Evolutionary conservation across 2,888 invertebrate genomes (phyloP).

Genomic region (Alloplasta piceator): DNA sequence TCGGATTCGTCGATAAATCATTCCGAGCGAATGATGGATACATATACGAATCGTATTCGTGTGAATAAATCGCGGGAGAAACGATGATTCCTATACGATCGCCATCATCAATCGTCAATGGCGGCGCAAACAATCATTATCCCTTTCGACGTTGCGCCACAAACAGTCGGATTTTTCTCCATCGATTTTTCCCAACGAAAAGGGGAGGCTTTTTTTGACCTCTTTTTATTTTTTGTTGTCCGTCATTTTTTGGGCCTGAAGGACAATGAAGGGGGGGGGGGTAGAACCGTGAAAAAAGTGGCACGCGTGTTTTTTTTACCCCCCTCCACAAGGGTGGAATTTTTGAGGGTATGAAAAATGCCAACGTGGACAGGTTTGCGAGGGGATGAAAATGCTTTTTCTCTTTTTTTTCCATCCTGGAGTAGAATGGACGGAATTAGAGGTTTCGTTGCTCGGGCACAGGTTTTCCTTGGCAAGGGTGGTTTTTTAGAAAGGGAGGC

Average conservation of each 20-base stretch:
- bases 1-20: background rate
- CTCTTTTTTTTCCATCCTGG: background rate
- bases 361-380: background rate
- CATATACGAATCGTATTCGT: conserved; percentile 5
- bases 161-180: conserved; percentile 5
- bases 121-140: conserved; percentile 41
- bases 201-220: background rate
- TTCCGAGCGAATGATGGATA: background rate
- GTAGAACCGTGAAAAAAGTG: conserved; percentile 54
- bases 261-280: conserved; percentile 34
- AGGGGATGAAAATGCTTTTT: conserved; percentile 10
- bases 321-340: conserved; percentile 14
- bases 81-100: conserved; percentile 19
- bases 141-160: background rate
- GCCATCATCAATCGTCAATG: conserved; percentile 43
- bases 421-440: conserved; percentile 50
- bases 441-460: conserved; percentile 36
- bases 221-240: conserved; percentile 9
- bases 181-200: conserved; percentile 13
- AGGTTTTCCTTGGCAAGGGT: conserved; percentile 29
- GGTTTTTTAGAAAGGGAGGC: background rate
- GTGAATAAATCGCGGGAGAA: background rate
- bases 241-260: background rate
- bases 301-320: conserved; percentile 51
- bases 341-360: conserved; percentile 38